phyloP scores from a whole-genome alignment of 2,797 vertebrate species.

The Momotus momota region DNA sequence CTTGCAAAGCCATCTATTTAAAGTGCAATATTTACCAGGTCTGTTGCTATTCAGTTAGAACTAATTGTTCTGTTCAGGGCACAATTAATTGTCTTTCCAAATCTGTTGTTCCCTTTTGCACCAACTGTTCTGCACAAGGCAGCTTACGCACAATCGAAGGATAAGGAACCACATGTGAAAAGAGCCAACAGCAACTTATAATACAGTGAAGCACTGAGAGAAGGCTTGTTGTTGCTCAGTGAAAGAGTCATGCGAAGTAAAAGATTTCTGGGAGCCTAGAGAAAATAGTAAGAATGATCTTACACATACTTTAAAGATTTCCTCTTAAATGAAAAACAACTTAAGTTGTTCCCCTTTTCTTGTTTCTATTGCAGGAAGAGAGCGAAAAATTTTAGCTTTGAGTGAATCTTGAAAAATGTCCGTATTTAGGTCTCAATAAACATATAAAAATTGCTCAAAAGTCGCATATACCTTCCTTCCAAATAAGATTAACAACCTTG shows the following conservation, averaged over 20 bases:
- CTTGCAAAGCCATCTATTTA: not conserved
- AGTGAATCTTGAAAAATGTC: not conserved
- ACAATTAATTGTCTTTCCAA: constrained; percentile 1
- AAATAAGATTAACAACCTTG: not conserved
- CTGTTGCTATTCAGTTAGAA: not conserved
- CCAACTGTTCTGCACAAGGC: not conserved
- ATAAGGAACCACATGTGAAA: not conserved
- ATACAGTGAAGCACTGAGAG: not conserved
- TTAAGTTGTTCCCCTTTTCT: not conserved
- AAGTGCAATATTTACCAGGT: not conserved
- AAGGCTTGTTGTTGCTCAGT: not conserved
- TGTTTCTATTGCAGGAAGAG: not conserved
- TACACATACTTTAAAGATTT: not conserved
- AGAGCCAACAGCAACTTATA: not conserved
- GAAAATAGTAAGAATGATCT: not conserved
- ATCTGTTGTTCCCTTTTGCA: not conserved
- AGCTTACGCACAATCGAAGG: not conserved
- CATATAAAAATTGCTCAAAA: not conserved
- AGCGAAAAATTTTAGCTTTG: not conserved
- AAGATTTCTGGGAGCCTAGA: not conserved
- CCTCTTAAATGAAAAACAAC: not conserved
- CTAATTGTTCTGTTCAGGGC: constrained; percentile 1
- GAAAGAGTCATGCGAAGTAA: not conserved
- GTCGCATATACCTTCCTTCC: not conserved
- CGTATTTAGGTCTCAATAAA: not conserved